These are phyloP conservation scores for Silurus lanzhouensis DNA, from an alignment of 2,797 vertebrate genomes.

Conservation along the genomic window DNA sequence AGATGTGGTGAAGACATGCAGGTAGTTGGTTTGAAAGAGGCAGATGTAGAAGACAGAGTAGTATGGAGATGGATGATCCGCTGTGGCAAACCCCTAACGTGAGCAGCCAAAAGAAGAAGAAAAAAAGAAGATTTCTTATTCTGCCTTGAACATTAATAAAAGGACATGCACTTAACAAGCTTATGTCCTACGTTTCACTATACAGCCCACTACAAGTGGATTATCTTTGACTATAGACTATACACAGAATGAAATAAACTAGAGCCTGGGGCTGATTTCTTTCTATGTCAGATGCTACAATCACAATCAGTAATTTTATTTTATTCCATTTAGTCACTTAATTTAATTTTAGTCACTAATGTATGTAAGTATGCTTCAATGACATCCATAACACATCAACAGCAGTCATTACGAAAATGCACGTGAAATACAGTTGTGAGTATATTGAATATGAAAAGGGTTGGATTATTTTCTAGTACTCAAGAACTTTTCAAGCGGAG, in stretches of 20 bases:
- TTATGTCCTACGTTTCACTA: neutral
- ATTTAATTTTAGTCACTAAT: neutral
- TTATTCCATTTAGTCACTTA: neutral
- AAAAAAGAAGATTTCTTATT: too few species aligned
- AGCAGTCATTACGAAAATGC: neutral
- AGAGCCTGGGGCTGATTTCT: neutral
- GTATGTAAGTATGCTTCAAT: neutral
- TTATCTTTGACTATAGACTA: neutral
- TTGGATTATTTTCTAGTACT: neutral
- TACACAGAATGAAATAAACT: neutral
- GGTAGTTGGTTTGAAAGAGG: too few species aligned
- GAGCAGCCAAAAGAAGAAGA: too few species aligned
- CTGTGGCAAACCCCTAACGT: too few species aligned
- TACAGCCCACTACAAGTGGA: neutral
- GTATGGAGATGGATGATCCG: too few species aligned
- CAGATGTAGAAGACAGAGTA: too few species aligned
- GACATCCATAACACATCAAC: neutral
- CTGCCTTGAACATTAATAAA: neutral
- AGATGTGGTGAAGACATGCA: too few species aligned
- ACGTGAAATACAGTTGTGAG: neutral
- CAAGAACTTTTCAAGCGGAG: neutral
- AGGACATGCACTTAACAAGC: neutral
- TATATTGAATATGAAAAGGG: neutral
- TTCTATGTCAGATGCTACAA: neutral
- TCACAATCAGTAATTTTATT: neutral